Percentiles rank a stretch among this genome's conserved stretches.
These are phyloP conservation scores for Apamea epomidion DNA, from an alignment of 2,888 invertebrate species.

Conservation along the genomic window DNA sequence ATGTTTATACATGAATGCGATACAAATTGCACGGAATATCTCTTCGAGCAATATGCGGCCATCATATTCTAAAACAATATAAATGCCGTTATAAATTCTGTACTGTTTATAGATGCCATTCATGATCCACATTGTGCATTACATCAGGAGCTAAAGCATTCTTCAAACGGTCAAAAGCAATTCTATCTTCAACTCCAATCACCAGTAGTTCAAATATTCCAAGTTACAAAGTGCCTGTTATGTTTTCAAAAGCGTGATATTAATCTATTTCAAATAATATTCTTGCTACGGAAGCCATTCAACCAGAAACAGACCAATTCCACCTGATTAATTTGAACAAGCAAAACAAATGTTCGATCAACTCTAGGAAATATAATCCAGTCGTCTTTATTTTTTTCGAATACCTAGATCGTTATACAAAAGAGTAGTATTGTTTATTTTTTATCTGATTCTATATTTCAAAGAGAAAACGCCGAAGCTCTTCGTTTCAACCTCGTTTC, in stretches of 20 bases:
- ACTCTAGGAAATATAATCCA: slow-evolving; percentile 32
- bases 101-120: slow-evolving; percentile 51
- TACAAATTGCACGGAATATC: slow-evolving; percentile 53
- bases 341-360: slow-evolving; percentile 39
- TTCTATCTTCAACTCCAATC: background rate
- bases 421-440: slow-evolving; percentile 20
- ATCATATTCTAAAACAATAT: slow-evolving; percentile 51
- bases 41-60: slow-evolving; percentile 37
- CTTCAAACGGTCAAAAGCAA: background rate
- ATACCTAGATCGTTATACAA: slow-evolving; percentile 10
- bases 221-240: background rate
- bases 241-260: slow-evolving; percentile 25
- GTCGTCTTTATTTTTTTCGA: background rate
- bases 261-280: slow-evolving; percentile 28
- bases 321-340: slow-evolving; percentile 22
- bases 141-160: slow-evolving; percentile 16
- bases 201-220: slow-evolving; percentile 15
- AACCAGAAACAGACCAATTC: slow-evolving; percentile 18
- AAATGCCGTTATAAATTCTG: slow-evolving; percentile 51
- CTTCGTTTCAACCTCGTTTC: slow-evolving; percentile 27
- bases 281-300: slow-evolving; percentile 18
- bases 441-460: slow-evolving; percentile 19
- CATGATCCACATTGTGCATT: slow-evolving; percentile 32
- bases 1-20: slow-evolving; percentile 50
- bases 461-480: slow-evolving; percentile 27